Base-by-base conservation (phyloP, 2,888 invertebrate species). In the Drosophila paracracens region DNA sequence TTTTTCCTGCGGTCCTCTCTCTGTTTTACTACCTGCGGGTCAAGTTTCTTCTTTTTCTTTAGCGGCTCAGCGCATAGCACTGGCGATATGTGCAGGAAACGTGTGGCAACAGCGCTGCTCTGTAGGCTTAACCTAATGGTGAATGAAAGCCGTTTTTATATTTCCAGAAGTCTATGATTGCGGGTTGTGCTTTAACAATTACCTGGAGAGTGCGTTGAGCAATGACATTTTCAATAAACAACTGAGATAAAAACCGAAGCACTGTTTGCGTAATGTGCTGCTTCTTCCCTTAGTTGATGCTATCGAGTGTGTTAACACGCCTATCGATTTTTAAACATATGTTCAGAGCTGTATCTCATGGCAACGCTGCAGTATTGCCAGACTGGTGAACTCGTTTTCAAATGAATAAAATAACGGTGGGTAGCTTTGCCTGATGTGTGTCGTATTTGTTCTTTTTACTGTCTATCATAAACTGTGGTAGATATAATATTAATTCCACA, bases 21-120 rank as follows among this genome's bases (percentile, higher is more conserved):
- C 21, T 96, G 96, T 92, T 96, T 96, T 0, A 98, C 81, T 36
- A 99, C 93, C 7, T 95, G 95, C 3, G 98, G 98, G 93, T 99
- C 98, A 0, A 97, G 61, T 91, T 95, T 96, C 91, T 96, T 98
- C 93, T 97, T 98, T 92, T 97, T 98, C 92, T 98, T 98, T 91
- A 98, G 92, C 4, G 98, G 98, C 92, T 98, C 98, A 6, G 96
- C 98, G 92, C 81, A 92, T 4, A 93, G 82, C 4, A 91, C 79
- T 0, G 92, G 91, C 2, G 93, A 91, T 43, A 90, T 82, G 51
- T 91, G 90, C 10, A 92, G 69, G 21, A 78, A 82, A 6, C 83
- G 77, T 75, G 83, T 21, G 27, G 72, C 31, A 25, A 63, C 33
- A 4, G 27, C 21, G 38, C 43, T 60, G 61, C 58, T 62, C 59